These are phyloP conservation scores for Caenorhabditis sulstoni DNA, from an alignment of 2,888 invertebrate genomes.

Conservation along the genomic window DNA sequence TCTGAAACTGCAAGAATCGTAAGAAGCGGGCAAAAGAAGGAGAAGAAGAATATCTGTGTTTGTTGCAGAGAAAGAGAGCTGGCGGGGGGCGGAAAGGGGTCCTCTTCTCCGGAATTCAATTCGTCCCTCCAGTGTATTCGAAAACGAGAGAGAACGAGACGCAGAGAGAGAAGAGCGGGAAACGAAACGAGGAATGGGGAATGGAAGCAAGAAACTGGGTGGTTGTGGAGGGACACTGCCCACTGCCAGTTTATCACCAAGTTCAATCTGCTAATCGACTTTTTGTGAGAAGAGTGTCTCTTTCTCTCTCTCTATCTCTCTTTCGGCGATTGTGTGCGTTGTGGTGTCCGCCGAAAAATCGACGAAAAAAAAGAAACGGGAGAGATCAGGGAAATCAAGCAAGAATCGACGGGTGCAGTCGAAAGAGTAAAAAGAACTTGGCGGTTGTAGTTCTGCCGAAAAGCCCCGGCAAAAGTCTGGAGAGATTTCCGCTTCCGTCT, in stretches of 20 bases:
- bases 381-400: conserved; percentile 3
- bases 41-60: conserved; percentile 37
- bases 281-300: too few species aligned
- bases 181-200: conserved; percentile 34
- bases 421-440: background rate
- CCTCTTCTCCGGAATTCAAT: conserved; percentile 51
- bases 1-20: conserved; percentile 26
- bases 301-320: background rate
- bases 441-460: background rate
- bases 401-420: too few species aligned
- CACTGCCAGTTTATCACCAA: conserved; percentile 56
- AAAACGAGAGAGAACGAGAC: conserved; percentile 15
- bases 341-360: conserved; percentile 14
- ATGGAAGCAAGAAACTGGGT: conserved; percentile 14
- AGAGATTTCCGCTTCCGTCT: conserved; percentile 28
- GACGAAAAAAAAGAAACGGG: conserved; percentile 19
- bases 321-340: conserved; percentile 24
- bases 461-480: conserved; percentile 15
- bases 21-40: background rate
- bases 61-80: conserved; percentile 28
- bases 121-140: conserved; percentile 13
- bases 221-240: conserved; percentile 17
- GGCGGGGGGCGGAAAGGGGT: conserved; percentile 29
- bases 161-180: conserved; percentile 24
- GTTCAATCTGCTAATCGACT: conserved; percentile 55